These are phyloP conservation scores for Drosophila sturtevanti DNA, from an alignment of 1,140 invertebrate genomes.

Conservation along the genomic window DNA sequence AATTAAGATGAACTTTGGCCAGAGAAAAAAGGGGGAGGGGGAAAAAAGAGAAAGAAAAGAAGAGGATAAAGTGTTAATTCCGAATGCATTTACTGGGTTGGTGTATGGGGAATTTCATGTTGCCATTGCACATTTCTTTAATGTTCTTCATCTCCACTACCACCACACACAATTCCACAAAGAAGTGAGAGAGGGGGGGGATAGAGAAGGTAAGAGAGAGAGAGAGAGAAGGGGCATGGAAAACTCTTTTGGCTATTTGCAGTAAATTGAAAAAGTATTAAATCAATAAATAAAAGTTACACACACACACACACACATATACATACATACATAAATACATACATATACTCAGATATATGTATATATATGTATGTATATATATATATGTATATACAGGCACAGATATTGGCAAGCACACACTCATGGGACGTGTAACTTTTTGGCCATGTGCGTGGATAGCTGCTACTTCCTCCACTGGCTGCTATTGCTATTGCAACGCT, in stretches of 20 bases:
- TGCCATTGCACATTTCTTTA: constrained; percentile 36
- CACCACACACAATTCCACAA: constrained; percentile 34
- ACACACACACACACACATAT: constrained; percentile 35
- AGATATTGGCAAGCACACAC: constrained; percentile 8
- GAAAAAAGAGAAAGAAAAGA: background rate
- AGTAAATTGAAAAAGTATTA: constrained; percentile 80
- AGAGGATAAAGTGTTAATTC: constrained; percentile 60
- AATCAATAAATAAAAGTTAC: constrained; percentile 80
- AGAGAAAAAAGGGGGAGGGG: constrained; percentile 13
- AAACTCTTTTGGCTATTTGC: constrained; percentile 75
- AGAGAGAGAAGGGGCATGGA: background rate
- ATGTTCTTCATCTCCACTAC: constrained; percentile 1
- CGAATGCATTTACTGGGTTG: constrained; percentile 26
- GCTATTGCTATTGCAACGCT: constrained; percentile 38
- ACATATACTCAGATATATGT: no score
- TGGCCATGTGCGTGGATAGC: constrained; percentile 43
- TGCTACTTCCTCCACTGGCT: background rate
- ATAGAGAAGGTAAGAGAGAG: background rate
- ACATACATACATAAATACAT: constrained; percentile 14
- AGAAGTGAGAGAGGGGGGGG: no score
- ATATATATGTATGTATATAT: constrained; percentile 2
- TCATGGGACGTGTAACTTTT: constrained; percentile 58
- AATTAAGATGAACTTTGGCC: constrained; percentile 62
- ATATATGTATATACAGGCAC: constrained; percentile 10
- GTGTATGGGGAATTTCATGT: background rate